A percentile compares a stretch with the other conserved stretches of the same genome.
Evolutionary conservation across 2,888 invertebrate species (phyloP).

Genomic region (Sycophila texana): DNA sequence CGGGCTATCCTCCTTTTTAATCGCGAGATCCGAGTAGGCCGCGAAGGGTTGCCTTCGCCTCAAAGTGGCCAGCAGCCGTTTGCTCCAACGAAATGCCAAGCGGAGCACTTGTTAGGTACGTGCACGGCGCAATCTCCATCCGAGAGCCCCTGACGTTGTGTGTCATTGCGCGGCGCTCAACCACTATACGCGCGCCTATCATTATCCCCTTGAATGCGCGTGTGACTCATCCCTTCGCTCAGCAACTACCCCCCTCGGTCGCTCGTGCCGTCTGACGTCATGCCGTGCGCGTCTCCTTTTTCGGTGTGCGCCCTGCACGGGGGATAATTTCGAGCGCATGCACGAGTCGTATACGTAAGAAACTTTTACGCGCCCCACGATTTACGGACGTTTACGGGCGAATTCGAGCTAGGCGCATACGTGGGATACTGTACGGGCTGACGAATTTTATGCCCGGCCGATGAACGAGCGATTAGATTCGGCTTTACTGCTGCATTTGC

Average conservation of each 20-base stretch:
- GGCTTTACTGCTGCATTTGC: constrained; percentile 19
- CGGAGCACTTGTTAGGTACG: too few species aligned
- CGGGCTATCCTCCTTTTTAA: constrained; percentile 7
- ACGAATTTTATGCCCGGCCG: not conserved
- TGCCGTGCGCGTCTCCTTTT: not conserved
- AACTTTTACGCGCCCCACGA: constrained; percentile 13
- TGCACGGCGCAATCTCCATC: too few species aligned
- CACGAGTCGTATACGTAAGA: constrained; percentile 13
- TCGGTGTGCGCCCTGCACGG: constrained; percentile 7
- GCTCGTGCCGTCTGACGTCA: not conserved
- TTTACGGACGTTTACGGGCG: not conserved
- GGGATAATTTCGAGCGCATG: constrained; percentile 8
- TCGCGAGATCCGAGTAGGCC: constrained; percentile 1
- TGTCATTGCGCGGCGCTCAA: too few species aligned
- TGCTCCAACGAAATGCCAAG: not conserved
- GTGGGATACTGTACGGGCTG: not conserved
- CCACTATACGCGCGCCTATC: constrained; percentile 1
- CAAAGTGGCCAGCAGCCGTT: not conserved
- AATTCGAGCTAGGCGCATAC: not conserved
- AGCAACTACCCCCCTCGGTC: constrained; percentile 23
- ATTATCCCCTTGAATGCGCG: constrained; percentile 23
- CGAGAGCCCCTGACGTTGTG: too few species aligned
- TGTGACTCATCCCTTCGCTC: constrained; percentile 37
- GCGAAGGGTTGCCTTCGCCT: not conserved
- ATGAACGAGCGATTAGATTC: constrained; percentile 10